Evolutionary conservation across 2,113 vertebrate genomes (phyloP).

Genomic region (Macquaria australasica): DNA sequence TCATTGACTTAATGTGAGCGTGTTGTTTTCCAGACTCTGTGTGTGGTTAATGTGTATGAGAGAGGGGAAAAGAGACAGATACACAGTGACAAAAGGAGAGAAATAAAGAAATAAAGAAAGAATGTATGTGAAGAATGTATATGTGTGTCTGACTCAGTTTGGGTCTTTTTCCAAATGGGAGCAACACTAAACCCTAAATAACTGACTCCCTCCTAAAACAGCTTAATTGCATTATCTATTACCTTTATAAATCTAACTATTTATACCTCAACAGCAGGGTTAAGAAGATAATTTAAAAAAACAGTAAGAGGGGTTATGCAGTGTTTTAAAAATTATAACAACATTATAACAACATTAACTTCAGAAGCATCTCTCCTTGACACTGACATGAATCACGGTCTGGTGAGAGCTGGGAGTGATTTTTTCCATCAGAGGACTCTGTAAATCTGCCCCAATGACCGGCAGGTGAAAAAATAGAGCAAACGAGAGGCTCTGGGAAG

Average conservation of each 20-base stretch:
- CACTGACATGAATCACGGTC: slow-evolving; percentile 37
- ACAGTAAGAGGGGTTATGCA: slow-evolving; percentile 11
- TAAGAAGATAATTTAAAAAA: slow-evolving; percentile 42
- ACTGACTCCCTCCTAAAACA: background rate
- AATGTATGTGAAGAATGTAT: too few species aligned
- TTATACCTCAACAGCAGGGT: slow-evolving; percentile 19
- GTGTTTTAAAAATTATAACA: slow-evolving; percentile 32
- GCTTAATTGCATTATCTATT: slow-evolving; percentile 6
- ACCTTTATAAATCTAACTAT: slow-evolving; percentile 13
- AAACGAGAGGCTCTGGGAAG: slow-evolving; percentile 47
- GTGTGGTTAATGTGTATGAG: slow-evolving; percentile 60
- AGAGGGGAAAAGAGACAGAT: slow-evolving; percentile 8
- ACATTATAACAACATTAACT: slow-evolving; percentile 22
- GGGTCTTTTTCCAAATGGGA: slow-evolving; percentile 5
- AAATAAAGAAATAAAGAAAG: slow-evolving; percentile 23
- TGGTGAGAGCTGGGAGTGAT: slow-evolving; percentile 21
- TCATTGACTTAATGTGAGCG: slow-evolving; percentile 60
- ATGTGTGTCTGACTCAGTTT: slow-evolving; percentile 20
- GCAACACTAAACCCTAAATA: slow-evolving; percentile 13
- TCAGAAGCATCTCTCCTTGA: slow-evolving; percentile 29
- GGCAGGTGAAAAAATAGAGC: slow-evolving; percentile 80
- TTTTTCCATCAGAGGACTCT: slow-evolving; percentile 39
- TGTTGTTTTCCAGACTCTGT: slow-evolving; percentile 70
- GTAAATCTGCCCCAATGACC: slow-evolving; percentile 69
- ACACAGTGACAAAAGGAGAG: slow-evolving; percentile 11